Conservation (phyloP, 2,797 vertebrate species). For the Acomys russatus region DNA sequence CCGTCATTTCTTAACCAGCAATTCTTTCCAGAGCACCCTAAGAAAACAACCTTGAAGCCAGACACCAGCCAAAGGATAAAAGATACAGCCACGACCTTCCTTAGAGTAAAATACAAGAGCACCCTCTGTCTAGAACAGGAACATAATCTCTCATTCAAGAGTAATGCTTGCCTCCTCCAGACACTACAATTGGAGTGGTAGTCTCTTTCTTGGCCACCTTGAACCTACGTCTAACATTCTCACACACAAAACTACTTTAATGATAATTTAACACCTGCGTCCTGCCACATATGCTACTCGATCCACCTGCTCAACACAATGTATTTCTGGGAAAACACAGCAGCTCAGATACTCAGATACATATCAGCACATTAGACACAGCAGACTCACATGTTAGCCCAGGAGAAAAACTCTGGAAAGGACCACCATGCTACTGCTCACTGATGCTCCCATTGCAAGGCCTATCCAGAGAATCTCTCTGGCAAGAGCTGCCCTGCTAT, state of each 20-base stretch:
- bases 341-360: background rate
- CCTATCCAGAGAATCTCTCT: background rate
- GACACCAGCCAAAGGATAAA: too few species aligned
- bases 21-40: too few species aligned
- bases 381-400: background rate
- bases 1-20: too few species aligned
- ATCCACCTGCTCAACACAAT: background rate
- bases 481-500: background rate
- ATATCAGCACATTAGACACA: background rate
- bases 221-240: background rate
- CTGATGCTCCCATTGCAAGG: background rate
- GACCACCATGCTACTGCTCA: background rate
- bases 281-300: background rate
- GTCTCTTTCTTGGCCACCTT: background rate
- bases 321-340: background rate
- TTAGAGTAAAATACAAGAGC: background rate
- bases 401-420: background rate
- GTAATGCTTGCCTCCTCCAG: background rate
- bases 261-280: background rate
- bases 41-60: too few species aligned
- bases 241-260: background rate
- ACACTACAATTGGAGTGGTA: background rate
- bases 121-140: background rate
- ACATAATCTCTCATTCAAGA: background rate
- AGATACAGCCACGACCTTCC: background rate